A percentile compares a stretch with the other conserved stretches of the same genome.
phyloP scores from a whole-genome alignment of 2,113 vertebrate species.

The Gnathonemus longibarbis region DNA sequence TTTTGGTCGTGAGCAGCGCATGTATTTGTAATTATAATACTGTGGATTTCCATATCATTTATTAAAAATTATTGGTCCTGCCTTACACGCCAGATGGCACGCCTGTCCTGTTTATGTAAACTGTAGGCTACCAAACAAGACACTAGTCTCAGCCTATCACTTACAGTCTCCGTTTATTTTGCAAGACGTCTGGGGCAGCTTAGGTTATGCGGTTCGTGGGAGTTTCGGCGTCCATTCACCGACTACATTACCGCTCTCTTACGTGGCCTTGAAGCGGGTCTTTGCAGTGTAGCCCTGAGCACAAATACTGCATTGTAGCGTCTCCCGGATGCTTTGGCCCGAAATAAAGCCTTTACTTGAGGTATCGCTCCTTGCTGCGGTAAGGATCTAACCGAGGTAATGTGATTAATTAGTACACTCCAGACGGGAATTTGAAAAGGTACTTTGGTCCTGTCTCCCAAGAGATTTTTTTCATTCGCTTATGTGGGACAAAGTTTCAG shows the following conservation, averaged over 20 bases:
- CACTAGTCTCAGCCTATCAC: background rate
- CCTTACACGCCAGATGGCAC: background rate
- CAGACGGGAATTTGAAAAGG: background rate
- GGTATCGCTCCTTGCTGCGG: background rate
- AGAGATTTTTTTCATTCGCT: background rate
- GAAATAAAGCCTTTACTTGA: background rate
- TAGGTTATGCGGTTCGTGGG: background rate
- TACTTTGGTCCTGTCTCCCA: background rate
- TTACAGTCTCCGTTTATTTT: background rate
- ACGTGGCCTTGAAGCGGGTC: background rate
- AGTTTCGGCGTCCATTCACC: background rate
- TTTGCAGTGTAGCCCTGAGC: background rate
- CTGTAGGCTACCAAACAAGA: background rate
- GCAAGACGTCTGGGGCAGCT: background rate
- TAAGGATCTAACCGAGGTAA: background rate
- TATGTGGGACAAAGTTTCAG: slow-evolving; percentile 8
- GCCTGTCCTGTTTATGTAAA: background rate
- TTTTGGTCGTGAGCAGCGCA: background rate
- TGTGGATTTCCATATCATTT: background rate
- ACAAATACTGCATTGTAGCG: slow-evolving; percentile 2
- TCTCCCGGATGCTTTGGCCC: background rate
- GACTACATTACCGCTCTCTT: background rate
- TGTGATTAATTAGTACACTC: slow-evolving; percentile 3
- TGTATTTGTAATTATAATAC: background rate
- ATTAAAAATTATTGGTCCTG: background rate